Conservation (phyloP, 2,888 invertebrate species). For the Seira sanloemensis region DNA sequence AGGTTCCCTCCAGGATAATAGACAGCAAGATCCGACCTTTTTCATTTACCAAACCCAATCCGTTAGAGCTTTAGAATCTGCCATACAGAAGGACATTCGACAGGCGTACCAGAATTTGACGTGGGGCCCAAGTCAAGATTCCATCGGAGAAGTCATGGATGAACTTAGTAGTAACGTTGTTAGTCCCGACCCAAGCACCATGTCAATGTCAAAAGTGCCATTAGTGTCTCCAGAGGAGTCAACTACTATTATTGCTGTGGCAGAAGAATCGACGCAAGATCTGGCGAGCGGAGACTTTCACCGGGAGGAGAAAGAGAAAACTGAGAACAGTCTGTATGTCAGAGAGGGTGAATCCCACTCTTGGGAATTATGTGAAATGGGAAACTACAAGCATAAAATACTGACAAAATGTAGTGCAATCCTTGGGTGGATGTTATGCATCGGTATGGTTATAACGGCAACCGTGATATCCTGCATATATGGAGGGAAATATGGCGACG, state of each 20-base stretch:
- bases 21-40: constrained; percentile 29
- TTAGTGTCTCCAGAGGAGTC: too few relatives aligned
- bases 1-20: constrained; percentile 37
- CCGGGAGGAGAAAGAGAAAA: background rate
- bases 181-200: too few relatives aligned
- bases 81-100: constrained; percentile 38
- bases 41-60: constrained; percentile 48
- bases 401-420: background rate
- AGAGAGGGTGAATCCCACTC: constrained; percentile 10
- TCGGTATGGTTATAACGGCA: constrained; percentile 29
- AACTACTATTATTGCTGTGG: background rate
- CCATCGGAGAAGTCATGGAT: too few relatives aligned
- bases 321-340: background rate
- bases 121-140: background rate
- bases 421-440: constrained; percentile 24
- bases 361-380: constrained; percentile 60
- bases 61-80: background rate
- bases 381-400: background rate
- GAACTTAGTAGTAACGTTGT: too few relatives aligned
- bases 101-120: constrained; percentile 25
- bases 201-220: too few relatives aligned
- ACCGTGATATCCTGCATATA: constrained; percentile 43
- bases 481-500: constrained; percentile 42
- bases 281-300: constrained; percentile 24
- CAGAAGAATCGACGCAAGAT: background rate